Evolutionary conservation across 2,888 invertebrate genomes (phyloP), one percentile per base, ranked within the genome.

Genomic region (Drymonia ruficornis): DNA sequence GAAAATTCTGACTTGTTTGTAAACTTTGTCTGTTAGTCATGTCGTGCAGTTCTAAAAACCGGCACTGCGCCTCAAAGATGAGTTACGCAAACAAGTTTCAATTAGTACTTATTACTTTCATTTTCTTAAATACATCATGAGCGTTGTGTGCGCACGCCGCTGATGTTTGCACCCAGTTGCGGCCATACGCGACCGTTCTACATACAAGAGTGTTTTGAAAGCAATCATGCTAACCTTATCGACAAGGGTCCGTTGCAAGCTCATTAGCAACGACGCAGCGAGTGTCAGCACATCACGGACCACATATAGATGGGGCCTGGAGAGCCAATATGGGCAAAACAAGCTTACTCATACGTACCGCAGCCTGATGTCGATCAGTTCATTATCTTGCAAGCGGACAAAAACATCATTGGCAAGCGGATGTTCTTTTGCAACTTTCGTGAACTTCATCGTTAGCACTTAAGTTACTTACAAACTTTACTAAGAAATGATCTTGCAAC

Each of bases 271-370:
- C 74, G 65, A 67, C 56, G 62, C 61, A 70, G 23, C 11, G 45
- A 8, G 65, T 72, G 73, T 71, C 72, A 67, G 55, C 65, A 62
- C 65, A 63, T 60, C 63, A 59, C 58, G 58, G 54, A 67, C 70
- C 65, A 71, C 76, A 76, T 78, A 74, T 72, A 72, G 68, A 59
- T 59, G 66, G 54, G 55, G 64, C 34, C 9, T 45, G 28, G 62
- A 56, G 56, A 61, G 59, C 81, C 63, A 73, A 78, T 83, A 85
- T 81, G 82, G 84, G 69, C 84, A 84, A 81, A 82, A 83, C 84
- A 74, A 78, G 81, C 72, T 60, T 73, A 74, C 80, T 79, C 80
- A 80, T 84, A 80, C 81, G 83, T 81, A 83, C 82, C 82, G 76
- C 76, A 79, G 69, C 76, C 74, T 76, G 72, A 78, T 72, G n/a